Percentiles rank a stretch among this genome's conserved stretches.
These are phyloP conservation scores for Oasisia sp. DNA, from an alignment of 2,888 invertebrate species.

Conservation along the genomic window DNA sequence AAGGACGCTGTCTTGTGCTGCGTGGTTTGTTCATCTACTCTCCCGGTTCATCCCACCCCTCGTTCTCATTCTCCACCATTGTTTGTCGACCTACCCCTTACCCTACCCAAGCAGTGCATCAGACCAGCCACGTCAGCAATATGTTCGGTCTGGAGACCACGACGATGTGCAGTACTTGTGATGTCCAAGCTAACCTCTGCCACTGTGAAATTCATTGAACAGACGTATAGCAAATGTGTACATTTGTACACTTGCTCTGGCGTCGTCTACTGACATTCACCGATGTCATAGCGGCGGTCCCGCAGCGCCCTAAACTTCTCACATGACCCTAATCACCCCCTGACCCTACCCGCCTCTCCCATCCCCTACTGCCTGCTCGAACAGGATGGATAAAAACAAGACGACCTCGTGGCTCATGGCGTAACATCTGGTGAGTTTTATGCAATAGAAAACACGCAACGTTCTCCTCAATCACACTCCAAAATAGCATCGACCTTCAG, in stretches of 20 bases:
- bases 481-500: slow-evolving; percentile 4
- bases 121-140: no score
- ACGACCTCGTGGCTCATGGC: not conserved
- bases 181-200: not conserved
- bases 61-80: no score
- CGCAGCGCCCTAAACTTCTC: not conserved
- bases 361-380: not conserved
- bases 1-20: no score
- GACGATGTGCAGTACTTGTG: not conserved
- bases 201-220: not conserved
- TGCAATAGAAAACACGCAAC: not conserved
- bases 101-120: no score
- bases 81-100: no score
- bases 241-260: not conserved
- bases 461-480: not conserved
- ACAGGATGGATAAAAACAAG: not conserved
- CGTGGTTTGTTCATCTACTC: no score
- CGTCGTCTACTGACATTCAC: not conserved
- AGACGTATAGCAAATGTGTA: not conserved
- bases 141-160: no score
- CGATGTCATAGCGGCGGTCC: not conserved
- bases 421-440: not conserved
- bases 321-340: not conserved
- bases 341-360: not conserved
- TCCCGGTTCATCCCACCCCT: no score